Conservation (phyloP, 2,113 vertebrate species). For the Physeter macrocephalus region DNA sequence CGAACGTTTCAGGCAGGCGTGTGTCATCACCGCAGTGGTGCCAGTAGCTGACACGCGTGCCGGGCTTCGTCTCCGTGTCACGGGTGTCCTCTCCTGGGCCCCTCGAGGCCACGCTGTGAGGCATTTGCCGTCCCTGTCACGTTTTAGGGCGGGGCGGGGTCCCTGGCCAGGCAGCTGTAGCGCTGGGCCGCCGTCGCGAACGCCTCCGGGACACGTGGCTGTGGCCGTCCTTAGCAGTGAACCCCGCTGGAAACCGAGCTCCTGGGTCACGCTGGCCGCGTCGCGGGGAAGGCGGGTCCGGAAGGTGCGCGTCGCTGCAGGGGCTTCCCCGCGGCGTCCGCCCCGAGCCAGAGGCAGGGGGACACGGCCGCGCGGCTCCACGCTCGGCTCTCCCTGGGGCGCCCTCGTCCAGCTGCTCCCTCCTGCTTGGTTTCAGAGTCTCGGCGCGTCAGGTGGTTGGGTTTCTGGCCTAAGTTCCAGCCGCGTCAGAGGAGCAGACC, state of each 20-base stretch:
- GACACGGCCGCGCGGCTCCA: neutral
- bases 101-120: rapidly evolving
- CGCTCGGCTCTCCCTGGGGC: rapidly evolving
- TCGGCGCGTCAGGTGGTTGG: rapidly evolving
- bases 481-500: rapidly evolving
- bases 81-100: neutral
- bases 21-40: rapidly evolving
- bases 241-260: rapidly evolving
- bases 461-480: neutral
- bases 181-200: rapidly evolving
- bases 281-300: rapidly evolving
- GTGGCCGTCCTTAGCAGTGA: neutral
- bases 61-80: rapidly evolving
- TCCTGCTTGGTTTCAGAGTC: neutral
- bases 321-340: rapidly evolving
- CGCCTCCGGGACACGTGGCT: rapidly evolving
- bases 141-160: rapidly evolving
- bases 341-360: neutral
- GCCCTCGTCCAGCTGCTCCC: too few species aligned
- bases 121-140: rapidly evolving
- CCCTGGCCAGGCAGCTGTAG: rapidly evolving
- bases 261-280: rapidly evolving
- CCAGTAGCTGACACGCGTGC: rapidly evolving
- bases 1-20: rapidly evolving
- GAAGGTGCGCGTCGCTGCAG: rapidly evolving